Evolutionary conservation across 1,140 invertebrate species (phyloP).

Genomic region (Cydia fagiglandana): DNA sequence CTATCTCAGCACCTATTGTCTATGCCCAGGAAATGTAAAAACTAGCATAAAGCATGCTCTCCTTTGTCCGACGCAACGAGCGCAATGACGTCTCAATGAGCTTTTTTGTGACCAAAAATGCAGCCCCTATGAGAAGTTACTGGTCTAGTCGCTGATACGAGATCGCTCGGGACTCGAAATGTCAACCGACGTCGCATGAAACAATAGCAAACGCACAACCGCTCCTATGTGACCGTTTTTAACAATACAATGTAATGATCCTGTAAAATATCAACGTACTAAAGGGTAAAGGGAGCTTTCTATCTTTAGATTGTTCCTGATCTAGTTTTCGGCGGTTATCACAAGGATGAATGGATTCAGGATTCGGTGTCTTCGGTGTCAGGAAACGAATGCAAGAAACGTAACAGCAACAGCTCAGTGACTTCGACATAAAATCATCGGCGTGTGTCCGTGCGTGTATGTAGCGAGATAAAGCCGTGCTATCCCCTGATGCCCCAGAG

Average conservation of each 20-base stretch:
- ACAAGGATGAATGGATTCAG: too few species aligned
- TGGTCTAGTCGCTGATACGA: slow-evolving; percentile 7
- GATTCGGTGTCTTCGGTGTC: too few species aligned
- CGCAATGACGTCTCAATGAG: slow-evolving; percentile 28
- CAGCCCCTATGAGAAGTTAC: slow-evolving; percentile 20
- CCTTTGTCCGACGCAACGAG: slow-evolving; percentile 27
- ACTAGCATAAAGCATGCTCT: slow-evolving; percentile 26
- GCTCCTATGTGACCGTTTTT: slow-evolving; percentile 10
- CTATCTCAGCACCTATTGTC: slow-evolving; percentile 28
- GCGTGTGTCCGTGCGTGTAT: too few species aligned
- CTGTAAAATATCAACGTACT: slow-evolving; percentile 3
- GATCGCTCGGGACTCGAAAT: slow-evolving; percentile 21
- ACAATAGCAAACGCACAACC: slow-evolving; percentile 6
- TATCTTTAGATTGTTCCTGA: not conserved
- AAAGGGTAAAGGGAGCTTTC: not conserved
- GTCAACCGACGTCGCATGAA: slow-evolving; percentile 14
- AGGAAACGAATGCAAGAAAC: too few species aligned
- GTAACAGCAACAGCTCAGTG: too few species aligned
- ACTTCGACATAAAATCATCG: too few species aligned
- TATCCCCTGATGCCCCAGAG: too few species aligned
- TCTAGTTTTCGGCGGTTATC: not conserved
- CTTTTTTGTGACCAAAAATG: slow-evolving; percentile 31
- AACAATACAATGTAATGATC: slow-evolving; percentile 10
- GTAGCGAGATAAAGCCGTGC: too few species aligned
- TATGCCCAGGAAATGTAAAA: slow-evolving; percentile 29